Conservation (phyloP, 2,888 invertebrate species). For the Polietes domitor region DNA sequence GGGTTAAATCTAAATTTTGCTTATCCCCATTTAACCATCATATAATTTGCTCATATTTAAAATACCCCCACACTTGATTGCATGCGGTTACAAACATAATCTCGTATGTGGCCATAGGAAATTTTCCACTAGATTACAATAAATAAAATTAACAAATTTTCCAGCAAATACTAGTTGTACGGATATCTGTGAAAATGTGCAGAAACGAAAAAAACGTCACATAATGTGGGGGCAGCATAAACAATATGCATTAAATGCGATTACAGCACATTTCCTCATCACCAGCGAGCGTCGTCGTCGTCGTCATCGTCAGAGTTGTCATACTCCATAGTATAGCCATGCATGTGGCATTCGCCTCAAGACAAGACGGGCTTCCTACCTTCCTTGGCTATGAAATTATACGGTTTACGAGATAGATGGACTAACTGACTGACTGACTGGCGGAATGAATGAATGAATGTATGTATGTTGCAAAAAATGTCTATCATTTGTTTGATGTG, state of each 20-base stretch:
- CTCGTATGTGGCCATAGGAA: not conserved
- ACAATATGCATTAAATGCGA: slow-evolving; percentile 69
- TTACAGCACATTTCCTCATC: slow-evolving; percentile 69
- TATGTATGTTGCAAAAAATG: slow-evolving; percentile 27
- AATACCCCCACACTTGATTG: slow-evolving; percentile 61
- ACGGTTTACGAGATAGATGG: not conserved
- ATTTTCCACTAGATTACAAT: slow-evolving; percentile 64
- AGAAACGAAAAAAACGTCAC: slow-evolving; percentile 48
- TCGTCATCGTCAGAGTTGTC: not conserved
- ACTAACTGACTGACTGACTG: slow-evolving; percentile 4
- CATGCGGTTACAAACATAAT: slow-evolving; percentile 5
- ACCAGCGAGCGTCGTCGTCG: slow-evolving; percentile 33
- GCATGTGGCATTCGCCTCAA: not conserved
- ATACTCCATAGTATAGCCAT: not conserved
- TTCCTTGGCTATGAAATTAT: slow-evolving; percentile 7
- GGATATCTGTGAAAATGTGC: slow-evolving; percentile 21
- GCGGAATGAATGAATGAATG: slow-evolving; percentile 3
- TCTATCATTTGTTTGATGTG: slow-evolving; percentile 36
- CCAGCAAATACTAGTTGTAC: slow-evolving; percentile 51
- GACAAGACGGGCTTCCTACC: slow-evolving; percentile 15
- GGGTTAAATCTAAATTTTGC: slow-evolving; percentile 60
- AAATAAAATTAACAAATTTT: slow-evolving; percentile 57
- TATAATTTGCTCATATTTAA: slow-evolving; percentile 59
- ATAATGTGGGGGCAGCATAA: slow-evolving; percentile 69
- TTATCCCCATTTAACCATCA: slow-evolving; percentile 62